Conservation (phyloP, 2,888 invertebrate species). For the Xestoiulus laeticollis region DNA sequence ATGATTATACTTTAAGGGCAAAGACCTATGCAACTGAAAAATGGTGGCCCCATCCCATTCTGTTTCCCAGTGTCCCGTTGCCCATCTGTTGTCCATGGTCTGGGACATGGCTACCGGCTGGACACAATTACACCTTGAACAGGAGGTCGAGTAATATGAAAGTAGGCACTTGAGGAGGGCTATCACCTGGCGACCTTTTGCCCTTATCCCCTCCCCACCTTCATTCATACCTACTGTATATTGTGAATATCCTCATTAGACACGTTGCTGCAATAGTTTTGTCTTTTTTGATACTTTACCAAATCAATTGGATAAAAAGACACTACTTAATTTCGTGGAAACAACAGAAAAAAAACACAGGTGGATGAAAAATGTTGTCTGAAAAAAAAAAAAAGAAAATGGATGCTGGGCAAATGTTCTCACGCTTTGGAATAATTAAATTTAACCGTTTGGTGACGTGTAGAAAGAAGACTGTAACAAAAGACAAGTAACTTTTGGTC, state of each 20-base stretch:
- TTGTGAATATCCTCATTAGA: constrained; percentile 38
- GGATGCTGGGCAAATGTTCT: background rate
- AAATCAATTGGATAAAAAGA: constrained; percentile 43
- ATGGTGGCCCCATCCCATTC: constrained; percentile 31
- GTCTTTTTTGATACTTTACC: background rate
- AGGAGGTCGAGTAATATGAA: background rate
- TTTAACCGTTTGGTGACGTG: background rate
- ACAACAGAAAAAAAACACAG: background rate
- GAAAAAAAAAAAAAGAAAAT: background rate
- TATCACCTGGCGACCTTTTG: constrained; percentile 41
- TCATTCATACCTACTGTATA: background rate
- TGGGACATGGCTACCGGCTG: constrained; percentile 30
- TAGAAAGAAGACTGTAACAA: background rate
- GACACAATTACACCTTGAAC: constrained; percentile 38
- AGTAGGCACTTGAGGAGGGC: background rate
- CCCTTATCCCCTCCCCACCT: constrained; percentile 43
- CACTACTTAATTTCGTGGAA: background rate
- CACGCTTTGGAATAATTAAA: constrained; percentile 23
- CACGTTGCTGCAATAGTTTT: background rate
- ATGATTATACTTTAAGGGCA: constrained; percentile 37
- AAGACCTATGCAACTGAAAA: background rate
- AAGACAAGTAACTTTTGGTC: too few species aligned
- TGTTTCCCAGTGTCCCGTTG: background rate
- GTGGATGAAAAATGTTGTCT: background rate
- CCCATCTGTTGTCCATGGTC: constrained; percentile 39